Evolutionary conservation across 2,888 invertebrate species (phyloP).

Genomic region (Cerastis leucographa): DNA sequence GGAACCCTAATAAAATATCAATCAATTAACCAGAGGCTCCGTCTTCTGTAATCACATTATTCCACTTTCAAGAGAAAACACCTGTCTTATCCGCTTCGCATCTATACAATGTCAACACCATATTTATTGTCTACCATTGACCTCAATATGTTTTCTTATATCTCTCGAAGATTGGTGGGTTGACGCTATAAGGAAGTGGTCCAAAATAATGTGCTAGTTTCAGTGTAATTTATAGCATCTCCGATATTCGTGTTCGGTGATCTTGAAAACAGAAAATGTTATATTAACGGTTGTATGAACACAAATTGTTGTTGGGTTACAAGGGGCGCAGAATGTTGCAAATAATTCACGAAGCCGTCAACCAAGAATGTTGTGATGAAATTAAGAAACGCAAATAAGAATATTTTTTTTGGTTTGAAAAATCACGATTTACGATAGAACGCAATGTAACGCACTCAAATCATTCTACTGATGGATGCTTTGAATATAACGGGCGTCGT

Average conservation of each 20-base stretch:
- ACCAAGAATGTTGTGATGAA: no score
- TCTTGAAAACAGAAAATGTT: not conserved
- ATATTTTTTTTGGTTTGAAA: no score
- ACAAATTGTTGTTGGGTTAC: not conserved
- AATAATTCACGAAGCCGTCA: not conserved
- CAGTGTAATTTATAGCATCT: slow-evolving; percentile 20
- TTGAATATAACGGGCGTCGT: no score
- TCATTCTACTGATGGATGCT: no score
- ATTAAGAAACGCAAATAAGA: no score
- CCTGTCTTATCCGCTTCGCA: no score
- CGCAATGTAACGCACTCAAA: no score
- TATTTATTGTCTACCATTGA: not conserved
- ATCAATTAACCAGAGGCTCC: no score
- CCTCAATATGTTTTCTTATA: slow-evolving; percentile 2
- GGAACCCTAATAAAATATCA: no score
- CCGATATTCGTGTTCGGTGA: not conserved
- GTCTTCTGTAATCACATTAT: no score
- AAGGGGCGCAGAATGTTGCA: not conserved
- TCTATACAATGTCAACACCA: not conserved
- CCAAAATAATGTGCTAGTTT: slow-evolving; percentile 8
- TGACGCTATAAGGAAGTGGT: not conserved
- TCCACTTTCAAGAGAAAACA: not conserved
- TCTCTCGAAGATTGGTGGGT: slow-evolving; percentile 1
- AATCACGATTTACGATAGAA: no score
- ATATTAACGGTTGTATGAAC: not conserved